phyloP scores from a whole-genome alignment of 2,888 invertebrate genomes.

The Geophilus truncorum region DNA sequence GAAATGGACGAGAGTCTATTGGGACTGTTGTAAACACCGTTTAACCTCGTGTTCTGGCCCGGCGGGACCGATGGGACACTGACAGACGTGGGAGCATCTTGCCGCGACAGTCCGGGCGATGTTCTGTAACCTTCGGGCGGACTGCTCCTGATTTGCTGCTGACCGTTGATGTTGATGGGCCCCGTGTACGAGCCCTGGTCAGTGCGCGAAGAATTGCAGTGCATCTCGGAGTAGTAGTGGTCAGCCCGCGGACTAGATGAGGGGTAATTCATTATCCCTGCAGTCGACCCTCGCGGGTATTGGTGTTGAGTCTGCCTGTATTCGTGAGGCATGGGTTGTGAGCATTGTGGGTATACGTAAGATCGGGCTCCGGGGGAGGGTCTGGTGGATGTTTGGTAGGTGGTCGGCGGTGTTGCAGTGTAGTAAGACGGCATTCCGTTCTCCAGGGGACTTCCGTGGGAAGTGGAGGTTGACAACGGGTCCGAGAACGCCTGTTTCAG shows the following conservation, averaged over 20 bases:
- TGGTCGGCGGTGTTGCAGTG: background rate
- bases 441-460: slow-evolving; percentile 29
- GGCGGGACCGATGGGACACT: background rate
- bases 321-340: slow-evolving; percentile 19
- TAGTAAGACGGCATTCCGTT: slow-evolving; percentile 25
- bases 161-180: background rate
- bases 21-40: slow-evolving; percentile 23
- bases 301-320: slow-evolving; percentile 17
- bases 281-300: background rate
- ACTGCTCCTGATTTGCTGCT: background rate
- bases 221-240: background rate
- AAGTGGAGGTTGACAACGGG: background rate
- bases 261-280: background rate
- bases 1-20: slow-evolving; percentile 29
- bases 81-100: background rate
- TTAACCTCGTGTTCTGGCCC: background rate
- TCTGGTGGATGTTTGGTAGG: background rate
- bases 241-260: slow-evolving; percentile 32
- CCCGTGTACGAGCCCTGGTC: slow-evolving; percentile 27
- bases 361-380: background rate
- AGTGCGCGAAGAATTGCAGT: background rate
- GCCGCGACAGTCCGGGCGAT: slow-evolving; percentile 29
- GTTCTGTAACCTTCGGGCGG: slow-evolving; percentile 21
- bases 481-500: background rate
- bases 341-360: slow-evolving; percentile 22